Evolutionary conservation across 53 echinoderm and acorn worm species (phyloP), one percentile per base, ranked within the genome.

Genomic region (Hippasteria phrygiana): DNA sequence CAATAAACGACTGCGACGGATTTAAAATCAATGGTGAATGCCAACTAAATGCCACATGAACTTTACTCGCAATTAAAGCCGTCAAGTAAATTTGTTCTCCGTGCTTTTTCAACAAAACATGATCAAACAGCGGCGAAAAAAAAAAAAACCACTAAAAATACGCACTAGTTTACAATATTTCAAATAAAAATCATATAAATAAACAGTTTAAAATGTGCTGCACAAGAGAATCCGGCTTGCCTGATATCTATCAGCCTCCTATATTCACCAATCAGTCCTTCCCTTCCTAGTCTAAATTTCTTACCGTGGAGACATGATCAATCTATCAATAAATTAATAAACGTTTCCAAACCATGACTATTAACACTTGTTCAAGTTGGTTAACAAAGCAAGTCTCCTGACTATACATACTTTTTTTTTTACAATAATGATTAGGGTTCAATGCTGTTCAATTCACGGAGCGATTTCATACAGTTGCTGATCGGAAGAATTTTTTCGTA

Each of bases 221-320:
- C 72, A 72, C 72, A 72, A 72, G 39, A 72, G 4, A 1, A 13
- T 33, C 67, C 13, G 4, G 34, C 20, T 34, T 66, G n/a, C 35
- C 67, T 66, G 35, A 66, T 35, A 66, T 66, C 67, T 35, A 33
- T 66, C 67, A 35, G 67, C 67, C 67, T 66, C 33, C 66, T 66
- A 35, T 34, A 29, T 12, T 33, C 35, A 13, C 5, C 0, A 41
- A 71, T 18, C 43, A 18, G 22, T 39, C 40, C n/a, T 18, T 59
- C 26, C 59, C n/a, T 26, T 24, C 26, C 59, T 59, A 22, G 42
- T 18, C 40, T 72, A 22, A 72, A 72, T 41, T 40, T 42, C 24
- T 41, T 7, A 72, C 41, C 35, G 36, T 29, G 75, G 75, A 28
- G 75, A 75, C 75, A 75, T 75, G 75, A 75, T 75, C 47, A 75